Conservation (phyloP, 2,888 invertebrate species). For the Resseliella maxima region DNA sequence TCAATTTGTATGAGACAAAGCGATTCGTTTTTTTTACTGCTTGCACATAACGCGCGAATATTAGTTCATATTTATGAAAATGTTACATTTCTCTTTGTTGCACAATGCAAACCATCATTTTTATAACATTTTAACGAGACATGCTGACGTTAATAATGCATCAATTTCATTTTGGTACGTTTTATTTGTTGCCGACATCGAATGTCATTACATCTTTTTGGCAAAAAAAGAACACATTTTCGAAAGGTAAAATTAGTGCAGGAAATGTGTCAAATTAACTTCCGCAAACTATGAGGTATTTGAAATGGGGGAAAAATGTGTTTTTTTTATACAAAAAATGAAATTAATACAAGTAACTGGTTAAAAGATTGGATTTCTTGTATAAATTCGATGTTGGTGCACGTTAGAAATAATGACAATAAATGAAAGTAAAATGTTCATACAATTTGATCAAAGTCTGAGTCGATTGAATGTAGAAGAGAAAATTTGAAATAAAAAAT, state of each 20-base stretch:
- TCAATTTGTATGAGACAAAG: not conserved
- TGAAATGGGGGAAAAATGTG: no score
- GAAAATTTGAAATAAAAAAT: no score
- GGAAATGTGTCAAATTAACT: constrained; percentile 53
- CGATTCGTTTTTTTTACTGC: not conserved
- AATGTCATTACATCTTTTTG: not conserved
- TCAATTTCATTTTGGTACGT: not conserved
- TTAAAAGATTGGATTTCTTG: not conserved
- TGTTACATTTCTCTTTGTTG: constrained; percentile 21
- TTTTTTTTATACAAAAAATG: no score
- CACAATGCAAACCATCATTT: constrained; percentile 11
- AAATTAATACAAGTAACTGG: not conserved
- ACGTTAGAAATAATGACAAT: not conserved
- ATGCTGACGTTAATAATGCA: constrained; percentile 27
- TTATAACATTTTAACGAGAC: constrained; percentile 41
- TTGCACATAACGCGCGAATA: constrained; percentile 27
- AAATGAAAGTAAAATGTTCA: no score
- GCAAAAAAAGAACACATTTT: not conserved
- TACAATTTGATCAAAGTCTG: no score
- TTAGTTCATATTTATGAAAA: constrained; percentile 25
- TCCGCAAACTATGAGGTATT: not conserved
- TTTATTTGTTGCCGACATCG: not conserved
- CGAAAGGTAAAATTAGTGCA: constrained; percentile 18
- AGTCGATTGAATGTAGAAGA: no score
- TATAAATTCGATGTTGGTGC: no score